Evolutionary conservation across 1,140 invertebrate species (phyloP).

Genomic region (Dolichoris vasculosae): DNA sequence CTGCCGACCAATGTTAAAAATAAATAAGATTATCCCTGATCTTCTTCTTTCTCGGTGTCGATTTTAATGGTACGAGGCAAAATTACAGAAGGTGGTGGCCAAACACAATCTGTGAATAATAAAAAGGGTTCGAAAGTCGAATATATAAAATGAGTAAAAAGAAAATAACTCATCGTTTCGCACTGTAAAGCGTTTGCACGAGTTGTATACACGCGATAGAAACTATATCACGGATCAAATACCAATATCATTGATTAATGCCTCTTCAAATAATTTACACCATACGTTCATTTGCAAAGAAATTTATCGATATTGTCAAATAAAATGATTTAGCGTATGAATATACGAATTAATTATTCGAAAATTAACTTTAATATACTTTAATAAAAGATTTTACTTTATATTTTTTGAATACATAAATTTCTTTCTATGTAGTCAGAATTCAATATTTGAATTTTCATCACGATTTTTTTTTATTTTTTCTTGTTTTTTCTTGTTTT

Average conservation of each 20-base stretch:
- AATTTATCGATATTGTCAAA: neutral
- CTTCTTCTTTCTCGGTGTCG: neutral
- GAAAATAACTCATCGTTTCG: neutral
- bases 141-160: neutral
- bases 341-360: neutral
- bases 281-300: neutral
- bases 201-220: neutral
- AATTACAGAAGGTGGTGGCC: slow-evolving; percentile 59
- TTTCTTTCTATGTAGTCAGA: too few species aligned
- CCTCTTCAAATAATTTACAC: neutral
- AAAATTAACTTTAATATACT: too few species aligned
- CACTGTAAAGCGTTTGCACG: neutral
- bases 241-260: neutral
- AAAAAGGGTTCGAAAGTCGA: neutral
- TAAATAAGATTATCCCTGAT: neutral
- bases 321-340: neutral
- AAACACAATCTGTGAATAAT: slow-evolving; percentile 59
- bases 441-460: too few species aligned
- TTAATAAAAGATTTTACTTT: too few species aligned
- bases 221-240: neutral
- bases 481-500: neutral
- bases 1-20: neutral
- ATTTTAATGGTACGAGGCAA: slow-evolving; percentile 45
- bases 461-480: neutral
- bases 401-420: too few species aligned